Conservation (phyloP, 2,888 invertebrate genomes). For the Lycaena phlaeas region DNA sequence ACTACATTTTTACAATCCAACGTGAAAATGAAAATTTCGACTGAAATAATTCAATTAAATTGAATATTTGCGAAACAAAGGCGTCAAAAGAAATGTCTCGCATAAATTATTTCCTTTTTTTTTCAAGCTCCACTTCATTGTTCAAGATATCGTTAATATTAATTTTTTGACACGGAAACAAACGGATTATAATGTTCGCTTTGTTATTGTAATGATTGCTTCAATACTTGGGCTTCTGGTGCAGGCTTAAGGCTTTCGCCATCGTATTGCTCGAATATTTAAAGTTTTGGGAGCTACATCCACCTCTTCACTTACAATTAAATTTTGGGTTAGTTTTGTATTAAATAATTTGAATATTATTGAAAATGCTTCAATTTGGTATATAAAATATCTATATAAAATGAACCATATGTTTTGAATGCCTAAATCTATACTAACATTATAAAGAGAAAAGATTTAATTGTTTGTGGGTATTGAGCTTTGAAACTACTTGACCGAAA, state of each 20-base stretch:
- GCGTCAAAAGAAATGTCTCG: slow-evolving; percentile 64
- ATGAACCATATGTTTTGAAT: too few relatives aligned
- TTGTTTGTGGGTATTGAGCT: too few relatives aligned
- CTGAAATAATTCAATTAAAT: slow-evolving; percentile 41
- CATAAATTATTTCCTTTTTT: slow-evolving; percentile 66
- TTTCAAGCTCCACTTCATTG: slow-evolving; percentile 53
- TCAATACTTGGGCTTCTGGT: slow-evolving; percentile 22
- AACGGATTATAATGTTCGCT: slow-evolving; percentile 60
- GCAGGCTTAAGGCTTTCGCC: slow-evolving; percentile 8
- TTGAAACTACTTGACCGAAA: too few relatives aligned
- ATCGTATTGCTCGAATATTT: slow-evolving; percentile 4
- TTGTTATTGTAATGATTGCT: slow-evolving; percentile 63
- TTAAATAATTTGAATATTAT: too few relatives aligned
- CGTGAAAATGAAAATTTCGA: too few relatives aligned
- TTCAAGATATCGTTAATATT: slow-evolving; percentile 70
- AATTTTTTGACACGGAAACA: slow-evolving; percentile 69
- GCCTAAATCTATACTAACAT: too few relatives aligned
- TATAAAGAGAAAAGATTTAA: too few relatives aligned
- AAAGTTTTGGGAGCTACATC: background rate
- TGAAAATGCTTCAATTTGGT: too few relatives aligned
- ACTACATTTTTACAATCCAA: background rate
- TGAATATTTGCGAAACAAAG: slow-evolving; percentile 56
- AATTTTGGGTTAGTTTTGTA: too few relatives aligned
- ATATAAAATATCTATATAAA: too few relatives aligned
- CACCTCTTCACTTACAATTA: background rate